Evolutionary conservation across 1,140 invertebrate genomes (phyloP).

Genomic region (Panagrolaimus sp.): DNA sequence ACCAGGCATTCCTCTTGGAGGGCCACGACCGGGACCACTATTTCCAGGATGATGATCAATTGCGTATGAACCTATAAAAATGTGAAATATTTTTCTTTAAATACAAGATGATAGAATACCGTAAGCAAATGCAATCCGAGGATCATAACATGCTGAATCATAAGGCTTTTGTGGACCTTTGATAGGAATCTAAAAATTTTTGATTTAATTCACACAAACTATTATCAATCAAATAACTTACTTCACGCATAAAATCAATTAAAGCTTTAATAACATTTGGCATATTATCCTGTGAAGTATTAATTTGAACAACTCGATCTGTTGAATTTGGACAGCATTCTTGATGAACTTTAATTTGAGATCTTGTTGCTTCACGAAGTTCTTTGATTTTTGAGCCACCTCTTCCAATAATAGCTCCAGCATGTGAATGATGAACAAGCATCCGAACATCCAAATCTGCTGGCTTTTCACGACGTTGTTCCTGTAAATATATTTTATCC

Average conservation of each 20-base stretch:
- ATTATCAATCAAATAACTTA: slow-evolving; percentile 61
- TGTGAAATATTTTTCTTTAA: too few relatives aligned
- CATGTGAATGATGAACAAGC: slow-evolving; percentile 92
- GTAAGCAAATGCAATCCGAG: slow-evolving; percentile 40
- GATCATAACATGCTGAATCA: slow-evolving; percentile 54
- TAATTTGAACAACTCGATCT: slow-evolving; percentile 85
- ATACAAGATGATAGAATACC: too few relatives aligned
- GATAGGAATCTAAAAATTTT: slow-evolving; percentile 47
- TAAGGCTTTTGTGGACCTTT: slow-evolving; percentile 51
- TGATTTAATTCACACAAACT: slow-evolving; percentile 24
- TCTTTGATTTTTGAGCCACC: slow-evolving; percentile 94
- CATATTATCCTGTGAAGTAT: slow-evolving; percentile 74
- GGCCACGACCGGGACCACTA: not conserved
- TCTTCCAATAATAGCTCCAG: slow-evolving; percentile 94
- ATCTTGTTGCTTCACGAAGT: slow-evolving; percentile 88
- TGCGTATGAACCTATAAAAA: too few relatives aligned
- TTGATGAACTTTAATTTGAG: slow-evolving; percentile 89
- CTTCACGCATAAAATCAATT: slow-evolving; percentile 76
- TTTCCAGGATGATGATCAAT: slow-evolving; percentile 30
- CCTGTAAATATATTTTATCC: slow-evolving; percentile 29
- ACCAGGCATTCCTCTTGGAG: slow-evolving; percentile 19
- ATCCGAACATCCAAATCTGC: slow-evolving; percentile 84
- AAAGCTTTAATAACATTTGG: slow-evolving; percentile 79
- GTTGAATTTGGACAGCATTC: slow-evolving; percentile 89
- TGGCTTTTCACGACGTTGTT: slow-evolving; percentile 60